A percentile compares a stretch with the other conserved stretches of the same genome.
Evolutionary conservation across 1,140 invertebrate genomes (phyloP).

Genomic region (Drosophila fuyamai): DNA sequence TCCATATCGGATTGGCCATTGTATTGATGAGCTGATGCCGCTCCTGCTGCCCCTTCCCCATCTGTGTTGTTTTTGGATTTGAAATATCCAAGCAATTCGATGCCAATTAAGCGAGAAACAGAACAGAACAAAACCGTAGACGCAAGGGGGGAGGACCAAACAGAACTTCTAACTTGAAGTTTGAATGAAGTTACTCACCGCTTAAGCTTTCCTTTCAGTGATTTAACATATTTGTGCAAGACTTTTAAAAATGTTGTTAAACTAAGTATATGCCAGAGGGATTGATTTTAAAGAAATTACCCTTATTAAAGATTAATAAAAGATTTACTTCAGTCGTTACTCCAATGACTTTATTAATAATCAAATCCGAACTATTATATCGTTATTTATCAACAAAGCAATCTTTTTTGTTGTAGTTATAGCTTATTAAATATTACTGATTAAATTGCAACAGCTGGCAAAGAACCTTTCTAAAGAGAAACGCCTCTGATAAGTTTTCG

Average conservation of each 20-base stretch:
- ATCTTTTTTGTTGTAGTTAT: no score
- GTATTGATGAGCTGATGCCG: conserved; percentile 67
- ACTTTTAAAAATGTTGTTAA: not conserved
- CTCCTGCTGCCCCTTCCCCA: conserved; percentile 9
- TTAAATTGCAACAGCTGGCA: no score
- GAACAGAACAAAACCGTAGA: conserved; percentile 14
- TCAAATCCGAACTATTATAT: no score
- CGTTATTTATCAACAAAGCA: no score
- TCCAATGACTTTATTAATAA: no score
- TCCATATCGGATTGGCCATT: conserved; percentile 59
- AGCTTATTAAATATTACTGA: no score
- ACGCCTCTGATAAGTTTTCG: no score
- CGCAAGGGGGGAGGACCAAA: not conserved
- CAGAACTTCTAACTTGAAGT: conserved; percentile 21
- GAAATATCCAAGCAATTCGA: conserved; percentile 80
- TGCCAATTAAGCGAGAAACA: conserved; percentile 70
- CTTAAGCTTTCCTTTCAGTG: not conserved
- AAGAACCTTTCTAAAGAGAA: no score
- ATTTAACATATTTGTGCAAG: conserved; percentile 1
- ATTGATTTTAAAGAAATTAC: no score
- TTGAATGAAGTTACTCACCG: conserved; percentile 11
- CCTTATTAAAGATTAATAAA: no score
- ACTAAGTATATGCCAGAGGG: no score
- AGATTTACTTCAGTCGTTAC: no score
- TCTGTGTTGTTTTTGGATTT: conserved; percentile 44